These are phyloP conservation scores for Periophthalmus magnuspinnatus DNA, from an alignment of 2,797 vertebrate species.

Conservation along the genomic window DNA sequence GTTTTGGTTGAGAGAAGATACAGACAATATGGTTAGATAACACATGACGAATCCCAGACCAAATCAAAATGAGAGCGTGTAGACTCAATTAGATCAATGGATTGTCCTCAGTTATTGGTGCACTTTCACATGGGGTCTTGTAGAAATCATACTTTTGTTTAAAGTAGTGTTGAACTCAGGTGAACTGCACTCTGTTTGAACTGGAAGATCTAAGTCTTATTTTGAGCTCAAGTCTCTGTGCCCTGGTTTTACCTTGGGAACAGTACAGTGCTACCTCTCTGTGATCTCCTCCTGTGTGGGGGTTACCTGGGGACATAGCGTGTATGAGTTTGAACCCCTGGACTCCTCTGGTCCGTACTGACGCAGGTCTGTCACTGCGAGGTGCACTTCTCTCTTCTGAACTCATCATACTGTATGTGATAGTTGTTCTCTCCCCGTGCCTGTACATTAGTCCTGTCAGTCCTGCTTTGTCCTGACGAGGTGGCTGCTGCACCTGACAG, in stretches of 20 bases:
- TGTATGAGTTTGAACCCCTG: slow-evolving; percentile 15
- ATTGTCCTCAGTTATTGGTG: neutral
- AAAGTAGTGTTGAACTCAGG: neutral
- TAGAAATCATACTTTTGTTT: neutral
- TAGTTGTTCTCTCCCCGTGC: slow-evolving; percentile 40
- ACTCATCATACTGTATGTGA: slow-evolving; percentile 44
- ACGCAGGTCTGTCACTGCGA: slow-evolving; percentile 26
- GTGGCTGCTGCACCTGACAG: slow-evolving; percentile 71
- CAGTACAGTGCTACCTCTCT: neutral
- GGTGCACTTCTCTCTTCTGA: slow-evolving; percentile 30
- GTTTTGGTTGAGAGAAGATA: neutral
- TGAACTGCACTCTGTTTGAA: slow-evolving; percentile 5
- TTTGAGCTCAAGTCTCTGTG: neutral
- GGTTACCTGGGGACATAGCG: slow-evolving; percentile 51
- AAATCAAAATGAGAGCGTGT: neutral
- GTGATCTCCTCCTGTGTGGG: slow-evolving; percentile 15
- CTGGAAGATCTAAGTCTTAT: neutral
- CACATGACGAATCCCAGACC: neutral
- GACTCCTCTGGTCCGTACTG: slow-evolving; percentile 19
- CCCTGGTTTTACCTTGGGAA: slow-evolving; percentile 10
- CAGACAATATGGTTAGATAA: too few species aligned
- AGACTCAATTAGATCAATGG: neutral
- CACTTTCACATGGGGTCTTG: neutral
- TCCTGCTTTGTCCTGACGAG: slow-evolving; percentile 70
- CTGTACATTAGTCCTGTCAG: slow-evolving; percentile 64